Evolutionary conservation across 2,888 invertebrate species (phyloP).

Genomic region (Drosophila mayaguana): DNA sequence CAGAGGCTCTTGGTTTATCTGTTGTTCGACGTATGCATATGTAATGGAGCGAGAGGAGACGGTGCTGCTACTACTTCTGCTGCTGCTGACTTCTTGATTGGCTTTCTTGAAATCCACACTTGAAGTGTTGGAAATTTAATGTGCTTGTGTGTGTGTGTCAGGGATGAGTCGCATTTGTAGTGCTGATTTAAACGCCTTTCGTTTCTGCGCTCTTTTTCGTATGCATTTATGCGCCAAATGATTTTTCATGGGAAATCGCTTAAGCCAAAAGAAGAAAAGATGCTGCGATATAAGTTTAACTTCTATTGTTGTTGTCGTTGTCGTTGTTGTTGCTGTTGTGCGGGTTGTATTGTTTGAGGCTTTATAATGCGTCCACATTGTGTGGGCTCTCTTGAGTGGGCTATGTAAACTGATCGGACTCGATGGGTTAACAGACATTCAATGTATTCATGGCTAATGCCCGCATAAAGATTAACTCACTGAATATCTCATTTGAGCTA

Average conservation of each 20-base stretch:
- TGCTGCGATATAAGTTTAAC: slow-evolving; percentile 28
- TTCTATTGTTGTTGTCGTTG: neutral
- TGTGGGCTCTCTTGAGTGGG: slow-evolving; percentile 32
- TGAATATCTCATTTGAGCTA: slow-evolving; percentile 31
- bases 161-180: no score
- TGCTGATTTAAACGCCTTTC: no score
- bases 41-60: slow-evolving; percentile 36
- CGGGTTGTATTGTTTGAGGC: slow-evolving; percentile 30
- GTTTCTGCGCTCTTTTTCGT: slow-evolving; percentile 10
- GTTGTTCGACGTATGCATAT: slow-evolving; percentile 55
- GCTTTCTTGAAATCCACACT: slow-evolving; percentile 67
- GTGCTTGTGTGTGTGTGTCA: slow-evolving; percentile 14
- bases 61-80: neutral
- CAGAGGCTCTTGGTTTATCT: slow-evolving; percentile 23
- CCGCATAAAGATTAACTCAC: slow-evolving; percentile 47
- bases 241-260: slow-evolving; percentile 63
- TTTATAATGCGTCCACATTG: slow-evolving; percentile 18
- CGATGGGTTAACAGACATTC: slow-evolving; percentile 13
- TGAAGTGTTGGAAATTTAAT: slow-evolving; percentile 60
- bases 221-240: slow-evolving; percentile 58
- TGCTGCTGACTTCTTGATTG: slow-evolving; percentile 51
- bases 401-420: slow-evolving; percentile 35
- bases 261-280: slow-evolving; percentile 41
- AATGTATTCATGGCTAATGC: slow-evolving; percentile 26
- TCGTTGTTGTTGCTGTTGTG: slow-evolving; percentile 12